Evolutionary conservation across 2,888 invertebrate species (phyloP), one percentile per base, ranked within the genome.

Genomic region (Monochamus alternatus): DNA sequence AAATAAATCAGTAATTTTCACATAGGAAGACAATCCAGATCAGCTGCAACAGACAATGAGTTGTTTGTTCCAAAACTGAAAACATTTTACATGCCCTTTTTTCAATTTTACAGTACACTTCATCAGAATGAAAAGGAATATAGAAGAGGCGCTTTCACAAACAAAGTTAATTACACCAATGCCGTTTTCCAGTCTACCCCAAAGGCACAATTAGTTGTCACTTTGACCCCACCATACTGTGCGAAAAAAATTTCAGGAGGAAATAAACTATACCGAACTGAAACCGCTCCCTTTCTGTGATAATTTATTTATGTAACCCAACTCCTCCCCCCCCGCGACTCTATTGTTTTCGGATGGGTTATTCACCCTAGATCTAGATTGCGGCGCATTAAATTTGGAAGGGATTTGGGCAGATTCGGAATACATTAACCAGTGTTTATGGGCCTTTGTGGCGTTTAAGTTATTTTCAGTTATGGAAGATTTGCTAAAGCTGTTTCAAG

Each of bases 101-200:
- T n/a, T 3, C 55, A 22, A 55, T 55, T 55, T 55, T 22, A 3
- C 55, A 55, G 55, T 14, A 8, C n/a, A 14, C 2, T 55, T 14
- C 55, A 55, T 7, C 55, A 4, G 10, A 22, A 55, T n/a, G n/a
- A 55, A 30, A 32, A 60, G 2, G 66, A 51, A 30, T 30, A 12
- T 31, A 47, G 44, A 47, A 12, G 69, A 44, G 55, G 59, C 32
- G 10, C 12, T 69, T 60, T 31, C 47, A 60, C 59, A 69, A 69
- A 69, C 60, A 44, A 60, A 69, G 60, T 60, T 69, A 69, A 69
- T 69, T 69, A 60, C 60, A 3, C 60, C 69, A 69, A 60, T 69
- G 60, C 44, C 60, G 60, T 69, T 60, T 69, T 47, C 60, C 60
- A 30, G n/a, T 8, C 44, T n/a, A 31, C 5, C 32, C 59, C 38